Conservation (phyloP, 2,113 vertebrate species). For the Microcebus tavaratra region DNA sequence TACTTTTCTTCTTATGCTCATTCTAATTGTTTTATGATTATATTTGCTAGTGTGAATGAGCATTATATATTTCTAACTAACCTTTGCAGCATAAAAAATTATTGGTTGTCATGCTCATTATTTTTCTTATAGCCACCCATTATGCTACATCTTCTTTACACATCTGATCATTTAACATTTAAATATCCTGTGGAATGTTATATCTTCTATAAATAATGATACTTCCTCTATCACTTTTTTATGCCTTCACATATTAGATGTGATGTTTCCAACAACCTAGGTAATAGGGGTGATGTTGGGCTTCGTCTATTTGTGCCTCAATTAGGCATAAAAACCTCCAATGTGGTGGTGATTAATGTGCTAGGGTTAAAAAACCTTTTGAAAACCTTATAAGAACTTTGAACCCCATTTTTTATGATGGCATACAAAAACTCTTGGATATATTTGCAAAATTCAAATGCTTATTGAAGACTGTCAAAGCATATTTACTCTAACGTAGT, state of each 20-base stretch:
- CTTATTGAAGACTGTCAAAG: not conserved
- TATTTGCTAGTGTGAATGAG: not conserved
- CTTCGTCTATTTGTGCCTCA: not conserved
- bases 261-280: not conserved
- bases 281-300: not conserved
- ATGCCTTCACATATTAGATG: not conserved
- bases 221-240: not conserved
- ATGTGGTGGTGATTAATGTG: not conserved
- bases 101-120: not conserved
- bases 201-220: not conserved
- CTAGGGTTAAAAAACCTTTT: not conserved
- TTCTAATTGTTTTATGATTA: not conserved
- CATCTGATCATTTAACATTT: not conserved
- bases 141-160: not conserved
- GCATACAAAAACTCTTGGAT: not conserved
- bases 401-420: not conserved
- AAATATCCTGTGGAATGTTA: not conserved
- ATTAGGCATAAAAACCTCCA: not conserved
- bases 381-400: not conserved
- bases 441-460: not conserved
- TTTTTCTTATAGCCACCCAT: not conserved
- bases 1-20: not conserved
- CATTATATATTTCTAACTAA: not conserved
- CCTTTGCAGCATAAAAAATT: not conserved
- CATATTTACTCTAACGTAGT: slow-evolving; percentile 10